Base-by-base conservation (phyloP, 2,797 vertebrate species). In the Halcyon badia region DNA sequence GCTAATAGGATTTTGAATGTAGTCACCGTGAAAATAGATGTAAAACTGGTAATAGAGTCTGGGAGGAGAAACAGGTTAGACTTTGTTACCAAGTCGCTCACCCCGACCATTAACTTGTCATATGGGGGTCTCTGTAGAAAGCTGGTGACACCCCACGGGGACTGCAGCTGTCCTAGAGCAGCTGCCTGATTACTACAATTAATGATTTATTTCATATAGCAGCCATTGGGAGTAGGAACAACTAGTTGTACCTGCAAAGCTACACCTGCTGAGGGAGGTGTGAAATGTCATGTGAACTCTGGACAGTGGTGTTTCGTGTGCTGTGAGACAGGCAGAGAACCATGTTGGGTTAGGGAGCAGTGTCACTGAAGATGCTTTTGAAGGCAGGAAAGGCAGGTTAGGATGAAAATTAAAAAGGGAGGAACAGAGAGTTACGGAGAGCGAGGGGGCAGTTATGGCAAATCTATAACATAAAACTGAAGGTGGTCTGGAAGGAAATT, bases 1-100 rank as follows among this genome's bases (percentile, higher is more conserved):
- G 31, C 31, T 75, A 78, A 65, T 18, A 30, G 57, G 57, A 33
- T 58, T 80, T 76, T 58, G 33, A 42, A 25, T 3, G 46, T 51
- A 61, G 35, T 41, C 39, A 14, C 46, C 51, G 64, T 52, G 60
- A 60, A 87, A 92, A 71, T 6, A 68, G 31, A 39, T 33, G 57
- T 57, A 51, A 82, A 89, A 78, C 56, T 44, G 54, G 31, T 73
- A 82, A 46, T 2, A 51, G 66, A 39, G 41, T 10, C 75, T 51
- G n/a, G 65, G 84, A 84, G 56, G 51, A 94, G 72, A 58, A 71
- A 70, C 24, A 77, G 51, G 41, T 73, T 77, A 46, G 65, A 56
- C 54, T 33, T 61, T 64, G 41, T 46, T 33, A 81, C 33, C 54
- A 16, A 35, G 25, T 49, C 6, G 4, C 39, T 87, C 49, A 37